These are phyloP conservation scores for Chroicocephalus ridibundus DNA, from an alignment of 2,113 vertebrate species.

Conservation along the genomic window DNA sequence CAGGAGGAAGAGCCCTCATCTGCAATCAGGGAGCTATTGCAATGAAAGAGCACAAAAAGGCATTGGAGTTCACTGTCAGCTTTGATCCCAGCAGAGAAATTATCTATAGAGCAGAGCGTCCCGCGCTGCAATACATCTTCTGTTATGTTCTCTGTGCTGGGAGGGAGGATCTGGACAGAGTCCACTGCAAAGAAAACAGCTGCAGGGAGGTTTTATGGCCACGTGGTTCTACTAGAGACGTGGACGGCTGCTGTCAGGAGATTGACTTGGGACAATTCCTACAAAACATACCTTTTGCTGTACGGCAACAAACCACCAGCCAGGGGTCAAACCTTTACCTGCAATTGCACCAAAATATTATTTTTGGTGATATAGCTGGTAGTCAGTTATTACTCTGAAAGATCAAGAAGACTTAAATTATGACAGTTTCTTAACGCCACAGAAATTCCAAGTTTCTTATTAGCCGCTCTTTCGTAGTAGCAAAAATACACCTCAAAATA, in stretches of 20 bases:
- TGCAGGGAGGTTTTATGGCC: not conserved
- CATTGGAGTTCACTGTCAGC: not conserved
- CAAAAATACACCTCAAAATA: not conserved
- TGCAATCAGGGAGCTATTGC: not conserved
- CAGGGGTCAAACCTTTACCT: not conserved
- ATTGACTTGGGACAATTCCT: not conserved
- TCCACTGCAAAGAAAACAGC: not conserved
- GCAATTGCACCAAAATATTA: not conserved
- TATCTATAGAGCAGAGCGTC: not conserved
- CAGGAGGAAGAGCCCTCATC: not conserved
- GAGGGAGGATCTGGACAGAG: not conserved
- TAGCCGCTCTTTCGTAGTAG: not conserved
- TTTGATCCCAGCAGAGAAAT: not conserved
- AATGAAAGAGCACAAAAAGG: not conserved
- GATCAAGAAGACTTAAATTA: not conserved
- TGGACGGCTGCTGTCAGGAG: not conserved
- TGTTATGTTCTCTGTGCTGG: not conserved
- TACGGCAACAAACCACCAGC: not conserved
- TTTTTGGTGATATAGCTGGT: not conserved
- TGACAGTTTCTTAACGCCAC: not conserved
- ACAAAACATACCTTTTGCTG: not conserved
- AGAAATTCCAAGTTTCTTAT: not conserved
- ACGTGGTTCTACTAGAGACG: not conserved
- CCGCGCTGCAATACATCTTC: not conserved
- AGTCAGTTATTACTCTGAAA: not conserved